phyloP scores from a whole-genome alignment of 2,888 invertebrate species.

The Tipula vernalis region DNA sequence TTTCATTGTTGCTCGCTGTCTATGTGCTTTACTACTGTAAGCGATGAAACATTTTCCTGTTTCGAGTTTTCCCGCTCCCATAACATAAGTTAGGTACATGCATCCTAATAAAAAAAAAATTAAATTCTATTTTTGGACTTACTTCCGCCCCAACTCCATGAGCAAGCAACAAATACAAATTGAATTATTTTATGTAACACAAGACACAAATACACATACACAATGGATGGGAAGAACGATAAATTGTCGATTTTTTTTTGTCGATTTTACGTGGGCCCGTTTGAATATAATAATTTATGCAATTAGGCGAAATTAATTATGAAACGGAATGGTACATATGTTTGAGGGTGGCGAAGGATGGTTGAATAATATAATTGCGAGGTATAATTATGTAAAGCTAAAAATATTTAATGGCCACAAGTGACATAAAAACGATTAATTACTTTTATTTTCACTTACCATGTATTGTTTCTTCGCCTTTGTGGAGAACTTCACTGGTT shows the following conservation, averaged over 20 bases:
- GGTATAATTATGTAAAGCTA: background rate
- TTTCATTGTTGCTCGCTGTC: background rate
- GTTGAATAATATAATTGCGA: background rate
- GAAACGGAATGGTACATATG: background rate
- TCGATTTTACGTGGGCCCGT: background rate
- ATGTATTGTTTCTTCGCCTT: slow-evolving; percentile 17
- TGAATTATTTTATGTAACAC: background rate
- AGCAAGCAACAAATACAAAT: background rate
- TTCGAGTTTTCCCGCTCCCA: background rate
- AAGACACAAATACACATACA: no score
- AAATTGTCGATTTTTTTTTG: background rate
- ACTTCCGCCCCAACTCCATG: background rate
- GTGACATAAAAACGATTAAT: background rate
- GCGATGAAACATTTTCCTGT: background rate
- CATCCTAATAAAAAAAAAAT: background rate
- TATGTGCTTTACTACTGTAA: background rate
- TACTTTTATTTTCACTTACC: slow-evolving; percentile 15
- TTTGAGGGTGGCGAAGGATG: background rate
- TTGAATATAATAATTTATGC: background rate
- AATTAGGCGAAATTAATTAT: background rate
- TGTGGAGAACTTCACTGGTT: slow-evolving; percentile 17
- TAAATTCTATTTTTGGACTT: background rate
- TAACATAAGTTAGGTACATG: background rate
- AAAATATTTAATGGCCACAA: background rate
- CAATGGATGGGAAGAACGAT: background rate